Evolutionary conservation across 2,797 vertebrate genomes (phyloP).

Genomic region (Anas acuta): DNA sequence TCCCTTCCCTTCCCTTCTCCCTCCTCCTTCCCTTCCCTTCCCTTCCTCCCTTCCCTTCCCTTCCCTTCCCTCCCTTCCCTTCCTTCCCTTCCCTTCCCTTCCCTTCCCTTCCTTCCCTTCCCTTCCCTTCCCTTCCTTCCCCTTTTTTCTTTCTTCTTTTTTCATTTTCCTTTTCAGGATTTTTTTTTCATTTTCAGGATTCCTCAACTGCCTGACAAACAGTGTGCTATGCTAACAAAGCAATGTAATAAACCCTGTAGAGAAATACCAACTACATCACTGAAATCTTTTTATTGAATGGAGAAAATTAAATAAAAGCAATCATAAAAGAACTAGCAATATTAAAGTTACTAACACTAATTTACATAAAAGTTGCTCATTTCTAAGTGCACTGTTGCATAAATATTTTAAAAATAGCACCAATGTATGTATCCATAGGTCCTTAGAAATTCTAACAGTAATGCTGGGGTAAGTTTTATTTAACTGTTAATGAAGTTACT

Average conservation of each 20-base stretch:
- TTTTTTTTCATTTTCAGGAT: not conserved
- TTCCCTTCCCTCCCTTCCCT: no score
- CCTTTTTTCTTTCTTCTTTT: no score
- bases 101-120: no score
- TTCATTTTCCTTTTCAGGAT: no score
- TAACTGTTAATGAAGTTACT: not conserved
- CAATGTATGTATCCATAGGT: not conserved
- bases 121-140: no score
- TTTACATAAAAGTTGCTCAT: constrained; percentile 4
- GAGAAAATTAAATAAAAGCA: constrained; percentile 46
- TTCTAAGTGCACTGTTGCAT: constrained; percentile 54
- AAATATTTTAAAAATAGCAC: constrained; percentile 22
- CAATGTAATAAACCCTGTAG: constrained; percentile 50
- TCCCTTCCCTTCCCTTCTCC: no score
- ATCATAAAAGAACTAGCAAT: not conserved
- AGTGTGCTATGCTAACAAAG: constrained; percentile 55
- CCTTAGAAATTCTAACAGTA: not conserved
- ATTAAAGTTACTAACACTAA: constrained; percentile 5
- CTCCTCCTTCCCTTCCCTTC: no score
- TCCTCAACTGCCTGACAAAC: constrained; percentile 53
- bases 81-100: no score
- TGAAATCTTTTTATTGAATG: constrained; percentile 32
- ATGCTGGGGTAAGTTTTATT: constrained; percentile 1
- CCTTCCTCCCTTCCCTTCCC: no score
- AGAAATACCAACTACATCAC: constrained; percentile 50